These are phyloP conservation scores for Hepsetus odoe DNA, from an alignment of 2,113 vertebrate species.

Conservation along the genomic window DNA sequence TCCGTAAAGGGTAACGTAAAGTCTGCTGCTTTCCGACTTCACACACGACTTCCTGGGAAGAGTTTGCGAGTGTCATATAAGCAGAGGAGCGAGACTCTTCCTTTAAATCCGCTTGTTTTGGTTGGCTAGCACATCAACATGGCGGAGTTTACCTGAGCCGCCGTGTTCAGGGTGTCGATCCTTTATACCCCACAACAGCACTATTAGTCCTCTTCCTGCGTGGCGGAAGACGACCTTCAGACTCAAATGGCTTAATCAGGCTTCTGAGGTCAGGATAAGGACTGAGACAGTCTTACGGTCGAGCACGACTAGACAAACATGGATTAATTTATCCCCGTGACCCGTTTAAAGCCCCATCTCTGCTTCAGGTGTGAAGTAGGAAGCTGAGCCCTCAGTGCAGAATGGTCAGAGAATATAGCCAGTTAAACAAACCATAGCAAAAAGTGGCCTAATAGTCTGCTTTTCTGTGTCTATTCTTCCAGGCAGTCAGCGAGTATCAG, in stretches of 20 bases:
- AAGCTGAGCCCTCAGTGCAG: neutral
- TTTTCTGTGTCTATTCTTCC: conserved; percentile 6
- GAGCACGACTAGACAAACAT: neutral
- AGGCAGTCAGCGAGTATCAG: conserved; percentile 84
- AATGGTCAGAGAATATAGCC: neutral
- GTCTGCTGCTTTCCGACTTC: neutral
- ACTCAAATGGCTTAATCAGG: neutral
- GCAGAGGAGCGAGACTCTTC: neutral
- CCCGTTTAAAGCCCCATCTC: neutral
- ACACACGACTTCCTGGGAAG: neutral
- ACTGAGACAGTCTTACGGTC: neutral
- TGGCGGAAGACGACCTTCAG: neutral
- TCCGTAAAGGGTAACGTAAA: conserved; percentile 4
- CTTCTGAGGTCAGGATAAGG: neutral
- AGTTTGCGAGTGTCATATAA: no score
- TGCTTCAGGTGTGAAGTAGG: neutral
- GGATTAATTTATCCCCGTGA: neutral
- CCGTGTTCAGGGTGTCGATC: neutral
- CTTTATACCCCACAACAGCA: neutral
- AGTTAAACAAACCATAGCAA: neutral
- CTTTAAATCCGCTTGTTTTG: neutral
- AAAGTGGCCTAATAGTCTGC: neutral
- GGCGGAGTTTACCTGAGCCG: neutral
- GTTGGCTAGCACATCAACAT: neutral
- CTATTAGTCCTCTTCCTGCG: neutral